Conservation (phyloP, 2,113 vertebrate genomes). For the Sturnus vulgaris region DNA sequence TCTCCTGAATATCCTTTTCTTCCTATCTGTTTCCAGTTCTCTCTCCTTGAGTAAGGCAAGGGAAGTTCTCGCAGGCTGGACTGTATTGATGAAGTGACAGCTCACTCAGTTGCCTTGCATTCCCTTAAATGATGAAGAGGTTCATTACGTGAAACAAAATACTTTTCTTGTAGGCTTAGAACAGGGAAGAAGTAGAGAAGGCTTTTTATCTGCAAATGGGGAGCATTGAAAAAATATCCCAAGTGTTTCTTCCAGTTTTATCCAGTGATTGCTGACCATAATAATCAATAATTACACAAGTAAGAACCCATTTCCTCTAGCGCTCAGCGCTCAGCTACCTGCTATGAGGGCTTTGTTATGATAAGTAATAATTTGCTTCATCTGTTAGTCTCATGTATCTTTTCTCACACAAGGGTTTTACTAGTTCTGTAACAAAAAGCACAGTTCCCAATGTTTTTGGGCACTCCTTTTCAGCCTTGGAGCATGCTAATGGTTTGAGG, state of each 20-base stretch:
- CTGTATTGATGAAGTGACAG: neutral
- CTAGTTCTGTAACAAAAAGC: neutral
- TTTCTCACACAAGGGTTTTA: neutral
- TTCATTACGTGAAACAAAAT: slow-evolving; percentile 12
- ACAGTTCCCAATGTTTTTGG: neutral
- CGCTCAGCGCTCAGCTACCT: neutral
- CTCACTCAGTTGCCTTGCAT: neutral
- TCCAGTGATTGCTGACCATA: neutral
- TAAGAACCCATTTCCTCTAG: neutral
- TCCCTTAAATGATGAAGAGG: slow-evolving; percentile 43
- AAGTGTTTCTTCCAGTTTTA: neutral
- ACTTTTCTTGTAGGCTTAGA: neutral
- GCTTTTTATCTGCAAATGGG: neutral
- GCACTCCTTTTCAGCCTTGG: neutral
- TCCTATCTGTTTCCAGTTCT: neutral
- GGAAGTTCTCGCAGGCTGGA: neutral
- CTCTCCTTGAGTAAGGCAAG: neutral
- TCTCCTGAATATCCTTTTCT: neutral
- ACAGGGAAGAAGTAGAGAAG: neutral
- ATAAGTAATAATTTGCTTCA: neutral
- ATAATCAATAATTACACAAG: neutral
- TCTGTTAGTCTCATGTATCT: neutral
- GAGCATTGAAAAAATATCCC: neutral
- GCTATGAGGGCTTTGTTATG: neutral
- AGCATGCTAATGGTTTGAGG: neutral